A percentile compares a stretch with the other conserved stretches of the same genome.
These are phyloP conservation scores for Rotaria sp. DNA, from an alignment of 2,888 invertebrate genomes.

Conservation along the genomic window DNA sequence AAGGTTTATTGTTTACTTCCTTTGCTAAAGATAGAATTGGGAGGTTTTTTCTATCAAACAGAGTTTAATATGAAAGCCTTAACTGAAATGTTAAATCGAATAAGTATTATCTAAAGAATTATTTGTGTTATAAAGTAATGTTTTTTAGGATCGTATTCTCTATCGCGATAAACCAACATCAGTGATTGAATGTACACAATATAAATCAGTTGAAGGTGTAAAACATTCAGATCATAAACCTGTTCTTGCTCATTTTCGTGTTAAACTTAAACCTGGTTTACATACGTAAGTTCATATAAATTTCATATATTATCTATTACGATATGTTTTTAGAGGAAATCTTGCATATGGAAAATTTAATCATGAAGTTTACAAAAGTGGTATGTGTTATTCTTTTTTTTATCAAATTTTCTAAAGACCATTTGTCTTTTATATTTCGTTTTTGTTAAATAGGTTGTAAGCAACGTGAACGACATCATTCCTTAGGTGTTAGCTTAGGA, in stretches of 20 bases:
- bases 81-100: no score
- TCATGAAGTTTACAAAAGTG: conserved; percentile 5
- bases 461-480: conserved; percentile 21
- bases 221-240: conserved; percentile 89
- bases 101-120: no score
- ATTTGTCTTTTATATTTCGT: not conserved
- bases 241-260: conserved; percentile 78
- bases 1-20: no score
- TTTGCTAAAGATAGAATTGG: no score
- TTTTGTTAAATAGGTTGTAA: not conserved
- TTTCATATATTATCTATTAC: not conserved
- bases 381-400: not conserved
- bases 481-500: not conserved
- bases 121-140: no score
- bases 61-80: no score
- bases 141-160: conserved; percentile 54
- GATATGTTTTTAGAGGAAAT: not conserved
- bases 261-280: conserved; percentile 74
- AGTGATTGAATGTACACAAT: conserved; percentile 60
- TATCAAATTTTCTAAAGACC: no score
- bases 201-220: conserved; percentile 78
- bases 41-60: no score
- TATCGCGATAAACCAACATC: conserved; percentile 52
- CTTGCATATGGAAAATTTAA: conserved; percentile 4
- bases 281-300: conserved; percentile 69